A percentile compares a stretch with the other conserved stretches of the same genome.
These are phyloP conservation scores for Callospermophilus lateralis DNA, from an alignment of 2,113 vertebrate species.

Conservation along the genomic window DNA sequence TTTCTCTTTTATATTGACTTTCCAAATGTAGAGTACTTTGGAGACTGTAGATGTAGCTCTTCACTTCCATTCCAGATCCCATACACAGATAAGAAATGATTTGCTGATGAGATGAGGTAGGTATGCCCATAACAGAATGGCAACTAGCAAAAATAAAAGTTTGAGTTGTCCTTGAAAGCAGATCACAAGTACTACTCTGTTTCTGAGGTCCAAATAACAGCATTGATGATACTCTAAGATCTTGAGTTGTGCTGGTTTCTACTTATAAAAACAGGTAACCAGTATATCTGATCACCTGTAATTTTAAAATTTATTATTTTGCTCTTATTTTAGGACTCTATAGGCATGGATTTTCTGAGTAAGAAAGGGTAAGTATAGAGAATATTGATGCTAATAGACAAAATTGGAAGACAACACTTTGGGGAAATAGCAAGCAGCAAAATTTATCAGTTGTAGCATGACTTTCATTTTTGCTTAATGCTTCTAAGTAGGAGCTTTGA, in stretches of 20 bases:
- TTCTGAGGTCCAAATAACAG: not conserved
- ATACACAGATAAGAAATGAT: not conserved
- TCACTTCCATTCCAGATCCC: not conserved
- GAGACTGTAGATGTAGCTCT: not conserved
- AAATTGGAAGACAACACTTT: not conserved
- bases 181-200: not conserved
- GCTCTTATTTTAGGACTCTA: not conserved
- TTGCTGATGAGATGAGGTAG: conserved; percentile 14
- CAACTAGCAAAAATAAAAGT: not conserved
- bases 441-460: not conserved
- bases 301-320: conserved; percentile 34
- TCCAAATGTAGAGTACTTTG: not conserved
- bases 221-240: not conserved
- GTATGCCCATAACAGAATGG: not conserved
- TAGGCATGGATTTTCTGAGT: not conserved
- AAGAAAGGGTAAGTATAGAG: not conserved
- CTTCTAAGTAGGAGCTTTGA: not conserved
- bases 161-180: not conserved
- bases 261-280: not conserved
- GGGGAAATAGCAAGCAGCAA: not conserved
- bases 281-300: not conserved
- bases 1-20: conserved; percentile 18
- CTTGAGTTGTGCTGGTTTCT: not conserved
- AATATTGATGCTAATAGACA: not conserved
- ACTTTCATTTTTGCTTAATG: conserved; percentile 22